A percentile compares a stretch with the other conserved stretches of the same genome.
Conservation (phyloP, 2,113 vertebrate genomes). For the Apodemus speciosus region DNA sequence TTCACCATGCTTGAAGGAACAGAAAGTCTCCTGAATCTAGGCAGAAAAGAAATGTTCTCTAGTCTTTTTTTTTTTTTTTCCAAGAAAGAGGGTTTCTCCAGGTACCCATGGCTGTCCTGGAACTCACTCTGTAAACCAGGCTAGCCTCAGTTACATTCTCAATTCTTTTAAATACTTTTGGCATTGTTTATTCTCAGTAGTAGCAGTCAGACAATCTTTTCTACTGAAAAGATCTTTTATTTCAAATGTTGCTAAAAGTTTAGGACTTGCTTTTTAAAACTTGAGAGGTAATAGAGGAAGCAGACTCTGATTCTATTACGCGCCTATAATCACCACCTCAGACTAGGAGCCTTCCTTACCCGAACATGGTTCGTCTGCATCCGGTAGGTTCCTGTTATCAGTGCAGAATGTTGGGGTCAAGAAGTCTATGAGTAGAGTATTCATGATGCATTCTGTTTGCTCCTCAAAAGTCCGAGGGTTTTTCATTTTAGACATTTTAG, state of each 20-base stretch:
- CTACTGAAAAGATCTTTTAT: neutral
- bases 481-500: constrained; percentile 76
- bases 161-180: constrained; percentile 3
- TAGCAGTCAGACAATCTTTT: constrained; percentile 11
- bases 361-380: neutral
- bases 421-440: constrained; percentile 63
- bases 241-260: constrained; percentile 20
- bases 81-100: neutral
- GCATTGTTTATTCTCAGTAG: neutral
- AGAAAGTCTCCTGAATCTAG: neutral
- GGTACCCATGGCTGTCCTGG: neutral
- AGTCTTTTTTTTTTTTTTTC: neutral
- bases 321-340: neutral
- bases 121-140: neutral
- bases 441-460: constrained; percentile 69
- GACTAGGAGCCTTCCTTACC: constrained; percentile 73
- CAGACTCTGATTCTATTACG: neutral
- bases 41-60: neutral
- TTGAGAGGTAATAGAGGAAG: constrained; percentile 25
- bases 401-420: fast-evolving
- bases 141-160: neutral
- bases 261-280: neutral
- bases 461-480: constrained; percentile 72
- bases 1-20: neutral
- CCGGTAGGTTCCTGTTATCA: fast-evolving